Evolutionary conservation across 2,888 invertebrate species (phyloP), one percentile per base, ranked within the genome.

Genomic region (Conomelus anceps): DNA sequence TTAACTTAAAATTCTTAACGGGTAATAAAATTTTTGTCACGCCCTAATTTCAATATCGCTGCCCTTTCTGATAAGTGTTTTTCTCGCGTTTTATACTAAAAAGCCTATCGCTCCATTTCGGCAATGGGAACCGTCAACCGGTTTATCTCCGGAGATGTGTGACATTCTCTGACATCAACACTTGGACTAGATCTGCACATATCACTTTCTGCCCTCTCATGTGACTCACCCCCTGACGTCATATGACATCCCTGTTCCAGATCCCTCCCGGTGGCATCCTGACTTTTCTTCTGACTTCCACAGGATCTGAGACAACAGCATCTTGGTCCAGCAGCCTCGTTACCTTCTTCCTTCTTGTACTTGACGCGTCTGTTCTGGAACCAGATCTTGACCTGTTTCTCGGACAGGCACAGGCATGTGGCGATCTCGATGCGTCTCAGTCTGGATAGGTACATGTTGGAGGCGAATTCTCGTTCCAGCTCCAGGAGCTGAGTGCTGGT

Each of bases 311-410:
- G 88, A 22, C 90, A 90, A 24, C 90, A 90, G 22, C 90, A 90
- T 22, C 86, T 89, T 1, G 88, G 22, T n/a, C 87, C 87, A 1
- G n/a, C 4, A 0, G 89, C 34, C 41, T 86, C 88, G 23, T 88
- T 29, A 41, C 88, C 89, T 84, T 91, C 89, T 91, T 98, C 98
- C 92, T 98, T 98, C 95, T 98, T 98, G 93, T 97, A 95, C 93
- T 98, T 98, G 0, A 98, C 98, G 1, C 98, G 95, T 7, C 98
- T 95, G 93, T 98, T 98, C 93, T 98, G 98, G 93, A 98, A 98
- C 98, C 98, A 98, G 91, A 97, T 97, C 93, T 97, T 98, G 7
- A 90, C 90, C 94, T 94, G 94, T 92, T 98, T 99, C 93, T 99
- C 99, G 0, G 98, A 98, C 0, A 99, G 94, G 88, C 97, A 95